Evolutionary conservation across 1,140 invertebrate species (phyloP).

Genomic region (Bombus balteatus): DNA sequence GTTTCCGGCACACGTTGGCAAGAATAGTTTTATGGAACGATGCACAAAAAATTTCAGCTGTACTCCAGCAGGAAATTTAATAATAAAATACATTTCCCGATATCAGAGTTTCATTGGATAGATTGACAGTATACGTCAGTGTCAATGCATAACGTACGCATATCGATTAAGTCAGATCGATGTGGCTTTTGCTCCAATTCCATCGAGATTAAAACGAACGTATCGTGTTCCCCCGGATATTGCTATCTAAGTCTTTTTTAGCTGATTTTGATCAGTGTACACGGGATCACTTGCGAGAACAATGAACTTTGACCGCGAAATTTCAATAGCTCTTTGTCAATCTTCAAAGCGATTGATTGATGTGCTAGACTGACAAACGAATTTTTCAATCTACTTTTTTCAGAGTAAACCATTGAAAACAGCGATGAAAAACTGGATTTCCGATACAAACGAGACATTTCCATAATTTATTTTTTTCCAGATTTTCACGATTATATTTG

Average conservation of each 20-base stretch:
- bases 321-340: not conserved
- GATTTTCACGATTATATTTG: not conserved
- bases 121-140: constrained; percentile 50
- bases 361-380: not conserved
- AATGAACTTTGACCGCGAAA: constrained; percentile 29
- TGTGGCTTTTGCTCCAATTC: constrained; percentile 56
- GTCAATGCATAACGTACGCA: constrained; percentile 55
- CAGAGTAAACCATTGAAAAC: not conserved
- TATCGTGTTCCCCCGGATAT: constrained; percentile 46
- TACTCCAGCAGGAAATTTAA: constrained; percentile 8
- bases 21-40: not conserved
- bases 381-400: not conserved
- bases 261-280: constrained; percentile 29
- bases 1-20: not conserved
- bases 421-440: not conserved
- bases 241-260: constrained; percentile 37
- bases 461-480: not conserved
- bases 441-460: not conserved
- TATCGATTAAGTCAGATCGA: constrained; percentile 58
- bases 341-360: not conserved
- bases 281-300: constrained; percentile 12
- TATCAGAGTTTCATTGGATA: constrained; percentile 29
- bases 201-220: constrained; percentile 56
- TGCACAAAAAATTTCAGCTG: not conserved
- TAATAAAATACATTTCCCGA: constrained; percentile 31